These are phyloP conservation scores for Lophius americanus DNA, from an alignment of 2,797 vertebrate genomes.

Conservation along the genomic window DNA sequence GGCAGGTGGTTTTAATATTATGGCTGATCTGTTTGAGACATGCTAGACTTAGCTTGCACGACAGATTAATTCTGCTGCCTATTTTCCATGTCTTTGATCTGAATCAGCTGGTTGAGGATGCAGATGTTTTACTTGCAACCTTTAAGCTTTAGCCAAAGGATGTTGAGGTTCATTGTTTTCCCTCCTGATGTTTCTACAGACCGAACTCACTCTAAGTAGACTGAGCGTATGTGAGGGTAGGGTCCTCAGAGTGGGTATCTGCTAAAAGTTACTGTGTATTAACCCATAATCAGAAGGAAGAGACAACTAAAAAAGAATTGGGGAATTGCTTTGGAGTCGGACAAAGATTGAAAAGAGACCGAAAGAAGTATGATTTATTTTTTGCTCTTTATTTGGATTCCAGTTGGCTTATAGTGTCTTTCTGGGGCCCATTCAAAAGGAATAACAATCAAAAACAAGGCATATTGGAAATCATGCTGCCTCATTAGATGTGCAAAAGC, in stretches of 20 bases:
- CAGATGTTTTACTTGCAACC: background rate
- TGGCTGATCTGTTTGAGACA: background rate
- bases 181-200: conserved; percentile 5
- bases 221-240: background rate
- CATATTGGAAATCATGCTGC: too few species aligned
- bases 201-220: background rate
- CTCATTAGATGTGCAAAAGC: too few species aligned
- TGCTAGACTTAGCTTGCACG: background rate
- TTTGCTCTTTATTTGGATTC: too few species aligned
- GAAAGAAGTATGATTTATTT: conserved; percentile 26
- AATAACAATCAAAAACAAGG: too few species aligned
- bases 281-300: conserved; percentile 22
- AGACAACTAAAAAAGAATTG: conserved; percentile 21
- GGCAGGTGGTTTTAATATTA: too few species aligned
- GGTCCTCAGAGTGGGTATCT: conserved; percentile 21
- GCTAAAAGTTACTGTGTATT: conserved; percentile 18
- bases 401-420: too few species aligned
- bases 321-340: conserved; percentile 39
- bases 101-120: background rate
- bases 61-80: background rate
- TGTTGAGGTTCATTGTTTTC: background rate
- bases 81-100: background rate
- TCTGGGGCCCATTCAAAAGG: too few species aligned
- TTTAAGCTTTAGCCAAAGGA: background rate
- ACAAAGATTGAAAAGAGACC: conserved; percentile 35